phyloP scores from a whole-genome alignment of 2,113 vertebrate genomes.

The Toxostoma redivivum region DNA sequence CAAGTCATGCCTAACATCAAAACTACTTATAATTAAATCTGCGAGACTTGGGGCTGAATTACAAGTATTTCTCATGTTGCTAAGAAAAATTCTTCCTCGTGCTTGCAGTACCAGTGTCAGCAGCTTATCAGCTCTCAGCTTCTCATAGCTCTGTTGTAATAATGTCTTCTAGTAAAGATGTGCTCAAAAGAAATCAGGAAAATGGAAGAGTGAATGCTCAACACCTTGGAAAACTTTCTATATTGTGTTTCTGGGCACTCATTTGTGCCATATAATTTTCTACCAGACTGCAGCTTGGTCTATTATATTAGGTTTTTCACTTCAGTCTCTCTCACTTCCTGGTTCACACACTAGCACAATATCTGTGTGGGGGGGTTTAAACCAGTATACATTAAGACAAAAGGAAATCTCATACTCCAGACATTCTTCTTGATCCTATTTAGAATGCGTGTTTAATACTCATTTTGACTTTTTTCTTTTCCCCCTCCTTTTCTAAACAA shows the following conservation, averaged over 20 bases:
- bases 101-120: not conserved
- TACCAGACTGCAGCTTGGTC: not conserved
- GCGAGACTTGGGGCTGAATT: not conserved
- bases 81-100: not conserved
- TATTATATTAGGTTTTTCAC: not conserved
- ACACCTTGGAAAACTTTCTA: not conserved
- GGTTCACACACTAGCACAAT: not conserved
- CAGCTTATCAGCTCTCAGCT: not conserved
- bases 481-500: not conserved
- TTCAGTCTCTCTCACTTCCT: not conserved
- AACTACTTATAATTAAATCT: conserved; percentile 1
- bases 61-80: not conserved
- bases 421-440: not conserved
- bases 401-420: not conserved
- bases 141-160: not conserved
- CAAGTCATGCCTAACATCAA: not conserved
- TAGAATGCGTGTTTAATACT: not conserved
- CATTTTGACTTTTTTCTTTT: not conserved
- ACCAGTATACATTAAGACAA: not conserved
- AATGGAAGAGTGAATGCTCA: not conserved
- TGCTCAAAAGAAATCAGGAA: not conserved
- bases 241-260: not conserved
- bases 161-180: fast-evolving
- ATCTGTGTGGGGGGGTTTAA: not conserved
- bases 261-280: not conserved